Evolutionary conservation across 2,113 vertebrate genomes (phyloP), one percentile per base, ranked within the genome.

Genomic region (Albula goreensis): DNA sequence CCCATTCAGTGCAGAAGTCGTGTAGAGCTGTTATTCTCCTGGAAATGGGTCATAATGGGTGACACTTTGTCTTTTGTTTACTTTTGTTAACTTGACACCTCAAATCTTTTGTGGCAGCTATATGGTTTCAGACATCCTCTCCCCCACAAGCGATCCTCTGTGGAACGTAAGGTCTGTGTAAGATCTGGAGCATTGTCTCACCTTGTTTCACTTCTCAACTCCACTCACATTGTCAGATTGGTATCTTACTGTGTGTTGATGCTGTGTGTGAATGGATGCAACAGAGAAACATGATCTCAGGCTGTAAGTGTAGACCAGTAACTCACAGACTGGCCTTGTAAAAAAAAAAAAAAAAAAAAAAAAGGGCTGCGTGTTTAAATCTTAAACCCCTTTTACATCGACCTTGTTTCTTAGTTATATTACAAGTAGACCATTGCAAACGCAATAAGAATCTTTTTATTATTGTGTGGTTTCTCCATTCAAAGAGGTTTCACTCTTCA

Each of bases 221-320:
- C 91, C 92, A 90, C 89, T 19, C 56, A 91, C 94, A 94, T 94
- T 94, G 91, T 93, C 93, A 94, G 91, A 92, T 91, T 93, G 91
- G 90, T 92, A 93, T 95, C 94, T 22, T 19, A 19, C 94, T 94
- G 95, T 94, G 93, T 96, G 95, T 95, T 95, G 94, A 96, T 87
- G 91, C 93, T 90, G 90, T 94, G 93, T 95, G 93, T 92, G 93
- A 92, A 95, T 96, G 96, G 95, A 93, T 93, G 94, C 95, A 96
- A 94, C n/a, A 70, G 82, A 13, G 50, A 25, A 49, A 57, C 56
- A 48, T 50, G 50, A 52, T 50, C 22, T n/a, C 50, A 53, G 13
- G 11, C 25, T 25, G 70, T 31, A 22, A 25, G 70, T n/a, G 70
- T 66, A 19, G 60, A 66, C 22, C n/a, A 8, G 70, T 31, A 8